Base-by-base conservation (phyloP, 2,888 invertebrate species). In the Melangyna quadrimaculata region DNA sequence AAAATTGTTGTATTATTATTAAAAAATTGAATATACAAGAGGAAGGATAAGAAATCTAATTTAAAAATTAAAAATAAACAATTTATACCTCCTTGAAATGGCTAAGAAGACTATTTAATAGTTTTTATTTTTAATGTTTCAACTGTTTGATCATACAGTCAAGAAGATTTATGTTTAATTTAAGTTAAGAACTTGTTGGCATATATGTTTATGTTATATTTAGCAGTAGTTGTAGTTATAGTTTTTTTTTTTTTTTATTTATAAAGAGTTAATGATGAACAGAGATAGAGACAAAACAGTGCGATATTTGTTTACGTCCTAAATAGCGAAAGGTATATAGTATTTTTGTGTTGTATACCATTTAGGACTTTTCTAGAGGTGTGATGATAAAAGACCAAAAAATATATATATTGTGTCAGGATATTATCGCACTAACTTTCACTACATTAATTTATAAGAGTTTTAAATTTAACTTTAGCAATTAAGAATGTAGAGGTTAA, bases 311-410 rank as follows among this genome's bases (percentile, higher is more conserved):
- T 35, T 67, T 40, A 53, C 71, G 78, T 63, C 82, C 78, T 40
- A 55, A 53, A 69, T 63, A 61, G 67, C 35, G 37, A 72, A 71
- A 72, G 61, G 55, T 40, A 61, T 45, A n/a, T n/a, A n/a, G n/a
- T n/a, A 57, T 40, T 59, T 80, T 67, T 61, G 51, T 48, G 48
- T n/a, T n/a, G n/a, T 40, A 70, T 14, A 14, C 61, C 40, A 65
- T 63, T 43, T 43, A 74, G 71, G 79, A 84, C 79, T 61, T 29
- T 67, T 29, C 51, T 51, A 73, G 43, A 78, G 78, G 81, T 86
- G 81, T 86, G 77, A 81, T 86, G 77, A 81, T 77, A 78, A 81
- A 81, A 86, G 77, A 78, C 69, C 77, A 78, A 81, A 86, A 86
- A 86, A 67, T 70, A 69, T 78, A 65, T 77, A 45, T 70, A 63